Percentiles rank a stretch among this genome's conserved stretches.
Evolutionary conservation across 1,140 invertebrate genomes (phyloP).

Genomic region (Lepidostoma basale): DNA sequence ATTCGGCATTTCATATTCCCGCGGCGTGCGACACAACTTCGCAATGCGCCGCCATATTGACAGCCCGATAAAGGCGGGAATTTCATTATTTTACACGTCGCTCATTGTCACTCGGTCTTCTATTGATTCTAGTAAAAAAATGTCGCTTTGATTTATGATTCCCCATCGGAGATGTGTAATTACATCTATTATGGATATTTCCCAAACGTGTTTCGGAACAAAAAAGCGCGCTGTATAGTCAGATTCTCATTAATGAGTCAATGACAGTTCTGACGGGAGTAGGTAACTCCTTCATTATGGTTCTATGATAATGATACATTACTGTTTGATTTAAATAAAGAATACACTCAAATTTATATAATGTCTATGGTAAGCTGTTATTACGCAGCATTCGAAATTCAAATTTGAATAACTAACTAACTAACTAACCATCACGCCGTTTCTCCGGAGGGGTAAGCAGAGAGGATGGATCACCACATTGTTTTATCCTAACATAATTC

Average conservation of each 20-base stretch:
- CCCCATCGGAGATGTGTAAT: slow-evolving; percentile 15
- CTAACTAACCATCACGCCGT: too few species aligned
- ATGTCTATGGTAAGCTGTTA: too few species aligned
- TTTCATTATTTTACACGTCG: slow-evolving; percentile 23
- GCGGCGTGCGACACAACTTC: background rate
- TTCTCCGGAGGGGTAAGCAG: too few species aligned
- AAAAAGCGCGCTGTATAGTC: background rate
- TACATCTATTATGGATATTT: slow-evolving; percentile 6
- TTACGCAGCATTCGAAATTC: too few species aligned
- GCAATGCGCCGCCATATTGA: slow-evolving; percentile 9
- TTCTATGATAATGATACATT: slow-evolving; percentile 16
- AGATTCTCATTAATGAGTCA: slow-evolving; percentile 8
- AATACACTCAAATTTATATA: too few species aligned
- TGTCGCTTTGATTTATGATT: slow-evolving; percentile 25
- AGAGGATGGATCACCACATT: too few species aligned
- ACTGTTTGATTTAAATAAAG: too few species aligned
- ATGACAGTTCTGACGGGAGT: background rate
- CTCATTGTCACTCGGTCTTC: slow-evolving; percentile 6
- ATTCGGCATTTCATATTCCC: background rate
- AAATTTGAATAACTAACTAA: too few species aligned
- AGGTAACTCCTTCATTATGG: too few species aligned
- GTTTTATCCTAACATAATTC: too few species aligned
- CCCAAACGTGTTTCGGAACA: slow-evolving; percentile 11
- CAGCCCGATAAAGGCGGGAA: slow-evolving; percentile 19
- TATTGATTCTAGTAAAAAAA: slow-evolving; percentile 18